Evolutionary conservation across 2,888 invertebrate genomes (phyloP).

Genomic region (Leuctra nigra): DNA sequence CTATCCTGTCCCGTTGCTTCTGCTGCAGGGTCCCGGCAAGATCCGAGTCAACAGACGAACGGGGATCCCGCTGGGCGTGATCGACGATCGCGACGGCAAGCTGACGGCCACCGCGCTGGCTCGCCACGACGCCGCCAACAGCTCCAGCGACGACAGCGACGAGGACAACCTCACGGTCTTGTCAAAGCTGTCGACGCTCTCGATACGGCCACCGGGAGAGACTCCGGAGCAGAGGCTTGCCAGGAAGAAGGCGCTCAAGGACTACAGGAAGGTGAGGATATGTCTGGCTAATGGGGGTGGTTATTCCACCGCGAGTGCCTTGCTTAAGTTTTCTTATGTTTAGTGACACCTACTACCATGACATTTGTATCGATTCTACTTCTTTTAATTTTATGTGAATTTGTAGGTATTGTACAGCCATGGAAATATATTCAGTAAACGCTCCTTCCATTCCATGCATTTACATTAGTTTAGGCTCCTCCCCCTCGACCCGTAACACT

Average conservation of each 20-base stretch:
- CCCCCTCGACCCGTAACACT: no score
- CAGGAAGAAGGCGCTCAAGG: slow-evolving; percentile 53
- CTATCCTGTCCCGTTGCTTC: no score
- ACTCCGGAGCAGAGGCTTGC: slow-evolving; percentile 45
- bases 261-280: slow-evolving; percentile 55
- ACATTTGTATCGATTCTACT: not conserved
- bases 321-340: not conserved
- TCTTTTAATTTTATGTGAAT: not conserved
- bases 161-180: slow-evolving; percentile 27
- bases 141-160: slow-evolving; percentile 7
- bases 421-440: no score
- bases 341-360: not conserved
- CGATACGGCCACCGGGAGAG: slow-evolving; percentile 62
- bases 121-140: slow-evolving; percentile 23
- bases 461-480: no score
- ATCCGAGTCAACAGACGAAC: slow-evolving; percentile 45
- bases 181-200: slow-evolving; percentile 33
- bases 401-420: not conserved
- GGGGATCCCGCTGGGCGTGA: slow-evolving; percentile 63
- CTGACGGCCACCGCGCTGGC: slow-evolving; percentile 64
- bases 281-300: slow-evolving; percentile 2
- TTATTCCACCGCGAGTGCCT: not conserved
- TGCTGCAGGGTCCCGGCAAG: slow-evolving; percentile 21
- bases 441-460: no score
- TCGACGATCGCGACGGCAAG: slow-evolving; percentile 53